These are phyloP conservation scores for Telmatochromis sp. DNA, from an alignment of 2,113 vertebrate genomes.

Conservation along the genomic window DNA sequence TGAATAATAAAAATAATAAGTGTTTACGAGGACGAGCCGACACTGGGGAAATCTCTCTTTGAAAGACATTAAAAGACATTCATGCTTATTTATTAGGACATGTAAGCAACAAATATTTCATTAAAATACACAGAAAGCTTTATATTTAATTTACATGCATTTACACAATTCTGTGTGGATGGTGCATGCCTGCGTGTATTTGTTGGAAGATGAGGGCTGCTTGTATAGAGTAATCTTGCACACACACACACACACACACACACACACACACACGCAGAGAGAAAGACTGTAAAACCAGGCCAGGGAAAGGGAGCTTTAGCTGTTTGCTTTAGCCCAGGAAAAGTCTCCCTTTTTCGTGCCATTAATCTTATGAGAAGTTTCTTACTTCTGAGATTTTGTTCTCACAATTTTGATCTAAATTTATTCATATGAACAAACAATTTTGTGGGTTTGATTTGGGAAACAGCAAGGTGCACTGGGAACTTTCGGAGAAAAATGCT, in stretches of 20 bases:
- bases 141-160: background rate
- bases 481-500: constrained; percentile 1
- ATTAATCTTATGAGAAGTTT: constrained; percentile 50
- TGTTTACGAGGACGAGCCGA: background rate
- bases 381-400: constrained; percentile 28
- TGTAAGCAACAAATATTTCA: background rate
- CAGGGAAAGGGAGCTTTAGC: constrained; percentile 3
- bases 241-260: background rate
- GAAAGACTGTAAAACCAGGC: constrained; percentile 13
- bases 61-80: constrained; percentile 26
- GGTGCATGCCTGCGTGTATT: background rate
- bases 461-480: constrained; percentile 10
- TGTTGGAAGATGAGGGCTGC: background rate
- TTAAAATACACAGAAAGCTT: background rate
- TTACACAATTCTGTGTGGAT: background rate
- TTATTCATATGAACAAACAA: constrained; percentile 26
- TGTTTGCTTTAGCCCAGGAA: constrained; percentile 43
- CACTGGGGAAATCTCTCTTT: background rate
- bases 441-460: constrained; percentile 42
- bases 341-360: constrained; percentile 36
- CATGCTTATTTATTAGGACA: constrained; percentile 17
- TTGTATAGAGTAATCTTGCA: background rate
- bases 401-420: constrained; percentile 37
- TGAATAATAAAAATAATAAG: constrained; percentile 33
- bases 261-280: background rate